Evolutionary conservation across 2,113 vertebrate genomes (phyloP).

Genomic region (Corythornis cristatus): DNA sequence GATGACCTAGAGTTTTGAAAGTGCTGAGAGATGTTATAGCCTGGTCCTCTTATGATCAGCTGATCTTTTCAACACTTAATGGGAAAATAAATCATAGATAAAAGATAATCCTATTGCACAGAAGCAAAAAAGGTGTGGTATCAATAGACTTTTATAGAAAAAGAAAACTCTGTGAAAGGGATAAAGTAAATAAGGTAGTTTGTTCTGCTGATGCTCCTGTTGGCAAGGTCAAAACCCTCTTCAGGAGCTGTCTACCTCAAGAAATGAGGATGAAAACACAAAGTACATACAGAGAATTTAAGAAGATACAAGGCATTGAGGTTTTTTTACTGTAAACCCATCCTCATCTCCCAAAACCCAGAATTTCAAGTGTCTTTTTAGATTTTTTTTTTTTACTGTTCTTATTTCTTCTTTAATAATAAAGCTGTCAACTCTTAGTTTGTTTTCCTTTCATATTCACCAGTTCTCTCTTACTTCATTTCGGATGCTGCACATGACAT

Average conservation of each 20-base stretch:
- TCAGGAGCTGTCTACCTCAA: conserved; percentile 45
- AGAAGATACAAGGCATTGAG: background rate
- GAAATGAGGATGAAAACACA: conserved; percentile 28
- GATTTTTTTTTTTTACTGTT: conserved; percentile 5
- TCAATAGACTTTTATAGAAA: conserved; percentile 52
- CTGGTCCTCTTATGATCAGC: conserved; percentile 67
- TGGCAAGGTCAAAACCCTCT: conserved; percentile 28
- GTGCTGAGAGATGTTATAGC: conserved; percentile 64
- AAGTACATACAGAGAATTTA: background rate
- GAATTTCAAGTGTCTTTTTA: background rate
- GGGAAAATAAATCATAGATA: conserved; percentile 79
- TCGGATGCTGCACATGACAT: conserved; percentile 50
- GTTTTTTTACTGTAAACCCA: background rate
- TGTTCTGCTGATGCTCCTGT: conserved; percentile 38
- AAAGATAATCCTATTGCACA: conserved; percentile 75
- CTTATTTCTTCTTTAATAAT: conserved; percentile 38
- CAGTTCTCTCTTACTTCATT: conserved; percentile 46
- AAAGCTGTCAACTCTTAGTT: conserved; percentile 35
- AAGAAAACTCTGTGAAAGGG: conserved; percentile 21
- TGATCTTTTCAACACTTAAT: conserved; percentile 72
- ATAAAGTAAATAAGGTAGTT: conserved; percentile 67
- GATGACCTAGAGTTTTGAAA: conserved; percentile 64
- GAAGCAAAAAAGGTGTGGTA: conserved; percentile 73
- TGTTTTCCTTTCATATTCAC: background rate
- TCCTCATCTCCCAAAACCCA: background rate